Percentiles rank a stretch among this genome's conserved stretches.
These are phyloP conservation scores for Andrena praecox DNA, from an alignment of 2,888 invertebrate genomes.

Conservation along the genomic window DNA sequence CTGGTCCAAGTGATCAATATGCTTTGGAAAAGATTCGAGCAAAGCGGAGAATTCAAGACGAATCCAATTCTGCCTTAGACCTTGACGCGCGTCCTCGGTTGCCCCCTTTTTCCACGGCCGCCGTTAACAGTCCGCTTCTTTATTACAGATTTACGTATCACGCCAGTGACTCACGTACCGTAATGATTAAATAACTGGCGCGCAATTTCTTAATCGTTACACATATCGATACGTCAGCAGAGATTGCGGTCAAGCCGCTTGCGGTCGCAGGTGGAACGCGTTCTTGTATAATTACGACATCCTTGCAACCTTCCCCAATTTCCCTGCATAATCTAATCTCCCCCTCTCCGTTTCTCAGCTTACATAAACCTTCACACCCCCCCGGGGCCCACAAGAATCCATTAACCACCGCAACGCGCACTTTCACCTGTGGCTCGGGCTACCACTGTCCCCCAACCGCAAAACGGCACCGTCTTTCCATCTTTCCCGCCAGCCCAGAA, in stretches of 20 bases:
- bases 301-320: neutral
- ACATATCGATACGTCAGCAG: conserved; percentile 21
- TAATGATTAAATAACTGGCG: conserved; percentile 45
- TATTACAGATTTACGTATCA: conserved; percentile 55
- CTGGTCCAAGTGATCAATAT: too few relatives aligned
- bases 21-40: neutral
- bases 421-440: neutral
- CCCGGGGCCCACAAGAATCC: neutral
- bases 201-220: conserved; percentile 47
- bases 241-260: conserved; percentile 53
- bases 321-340: neutral
- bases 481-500: neutral
- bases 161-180: conserved; percentile 42
- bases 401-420: neutral
- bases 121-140: conserved; percentile 46
- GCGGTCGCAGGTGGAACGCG: conserved; percentile 47
- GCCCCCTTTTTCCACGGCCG: neutral
- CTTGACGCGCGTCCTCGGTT: conserved; percentile 19
- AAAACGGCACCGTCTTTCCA: neutral
- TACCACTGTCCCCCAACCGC: conserved; percentile 1
- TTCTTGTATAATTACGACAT: conserved; percentile 49
- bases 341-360: neutral
- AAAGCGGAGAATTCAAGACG: neutral
- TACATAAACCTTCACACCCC: neutral
- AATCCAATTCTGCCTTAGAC: neutral